phyloP scores from a whole-genome alignment of 1,140 invertebrate species.

The Protaetia brevitarsis region DNA sequence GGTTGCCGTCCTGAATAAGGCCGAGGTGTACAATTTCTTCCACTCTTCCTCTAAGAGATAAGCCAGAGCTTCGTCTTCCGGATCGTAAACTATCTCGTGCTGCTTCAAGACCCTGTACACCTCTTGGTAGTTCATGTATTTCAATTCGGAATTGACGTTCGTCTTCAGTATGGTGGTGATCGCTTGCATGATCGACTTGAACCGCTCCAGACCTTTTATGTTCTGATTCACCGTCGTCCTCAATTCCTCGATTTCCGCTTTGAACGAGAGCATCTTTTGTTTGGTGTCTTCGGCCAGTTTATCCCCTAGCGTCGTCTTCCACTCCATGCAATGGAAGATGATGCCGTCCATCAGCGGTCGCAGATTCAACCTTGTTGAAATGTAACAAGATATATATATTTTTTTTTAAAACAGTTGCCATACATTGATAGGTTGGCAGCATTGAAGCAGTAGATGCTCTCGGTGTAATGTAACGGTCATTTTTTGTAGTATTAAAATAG shows the following conservation, averaged over 20 bases:
- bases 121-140: conserved; percentile 66
- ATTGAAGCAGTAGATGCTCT: too few species aligned
- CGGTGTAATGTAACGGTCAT: too few species aligned
- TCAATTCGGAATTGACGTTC: conserved; percentile 71
- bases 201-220: conserved; percentile 72
- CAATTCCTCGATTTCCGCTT: conserved; percentile 58
- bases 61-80: conserved; percentile 57
- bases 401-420: too few species aligned
- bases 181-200: conserved; percentile 79
- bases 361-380: conserved; percentile 70
- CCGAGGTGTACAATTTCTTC: conserved; percentile 64
- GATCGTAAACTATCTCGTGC: conserved; percentile 47
- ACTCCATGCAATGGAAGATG: conserved; percentile 64
- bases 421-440: too few species aligned
- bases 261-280: conserved; percentile 61
- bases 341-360: conserved; percentile 61
- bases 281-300: conserved; percentile 58
- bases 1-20: conserved; percentile 63
- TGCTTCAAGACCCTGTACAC: conserved; percentile 45
- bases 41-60: conserved; percentile 63
- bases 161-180: conserved; percentile 71
- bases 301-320: conserved; percentile 65
- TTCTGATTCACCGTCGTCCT: conserved; percentile 63
- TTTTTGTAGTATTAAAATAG: too few species aligned
- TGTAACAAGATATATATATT: too few species aligned